Evolutionary conservation across 2,888 invertebrate species (phyloP), one percentile per base, ranked within the genome.

Genomic region (Cancer borealis): DNA sequence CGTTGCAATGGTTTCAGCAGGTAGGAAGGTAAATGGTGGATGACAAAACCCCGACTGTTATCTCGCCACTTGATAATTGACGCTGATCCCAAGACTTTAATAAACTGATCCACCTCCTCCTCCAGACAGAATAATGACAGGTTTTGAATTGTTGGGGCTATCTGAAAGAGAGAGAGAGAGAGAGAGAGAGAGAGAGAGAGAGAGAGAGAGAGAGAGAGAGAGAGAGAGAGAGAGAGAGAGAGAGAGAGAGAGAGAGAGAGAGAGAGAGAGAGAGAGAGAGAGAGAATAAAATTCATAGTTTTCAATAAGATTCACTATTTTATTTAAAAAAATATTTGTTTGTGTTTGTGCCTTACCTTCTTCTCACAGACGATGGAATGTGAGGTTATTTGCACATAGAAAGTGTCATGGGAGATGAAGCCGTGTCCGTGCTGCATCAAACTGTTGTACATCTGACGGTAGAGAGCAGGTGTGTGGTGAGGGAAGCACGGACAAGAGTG

Each of bases 381-480:
- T 39, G 39, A 39, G 39, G 39, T 39, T 39, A 2, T 39, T 39
- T 39, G 39, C 39, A n/a, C 26, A n/a, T 84, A 84, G 84, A 84
- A 84, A n/a, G 84, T n/a, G 26, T 84, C 21, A 10, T 84, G 17
- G 10, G 21, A n/a, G 84, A n/a, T 26, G 84, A n/a, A 84, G 21
- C 84, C 26, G 10, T n/a, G 84, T 30, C 21, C 84, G 30, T n/a
- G 84, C 12, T n/a, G 10, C 84, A 84, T n/a, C 84, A 84, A n/a
- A 10, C n/a, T n/a, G 84, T 84, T 84, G 84, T 84, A 84, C 84
- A 84, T 84, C 84, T 84, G 84, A 26, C 12, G 84, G 84, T 1
- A 84, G 26, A 84, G 3, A 84, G 17, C 10, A n/a, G 39, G 39
- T 39, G 54, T 12, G 54, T 54, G 14, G 54, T 12, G 54, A 54